Evolutionary conservation across 1,140 invertebrate species (phyloP).

Genomic region (Grapholita molesta): DNA sequence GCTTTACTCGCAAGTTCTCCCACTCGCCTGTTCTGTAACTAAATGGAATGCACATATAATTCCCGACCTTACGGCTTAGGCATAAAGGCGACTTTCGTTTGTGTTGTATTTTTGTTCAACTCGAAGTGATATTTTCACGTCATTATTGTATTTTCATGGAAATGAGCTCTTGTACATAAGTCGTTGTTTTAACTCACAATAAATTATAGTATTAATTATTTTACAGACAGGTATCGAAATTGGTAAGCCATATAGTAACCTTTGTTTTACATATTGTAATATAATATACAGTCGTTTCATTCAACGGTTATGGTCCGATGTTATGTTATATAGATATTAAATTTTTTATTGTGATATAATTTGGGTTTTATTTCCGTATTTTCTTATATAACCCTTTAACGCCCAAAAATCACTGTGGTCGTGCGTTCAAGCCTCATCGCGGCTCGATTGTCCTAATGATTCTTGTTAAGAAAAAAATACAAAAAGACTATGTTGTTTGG

Average conservation of each 20-base stretch:
- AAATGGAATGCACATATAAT: neutral
- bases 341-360: conserved; percentile 72
- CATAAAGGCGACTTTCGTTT: conserved; percentile 14
- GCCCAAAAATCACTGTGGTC: too few species aligned
- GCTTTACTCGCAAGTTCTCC: too few species aligned
- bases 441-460: too few species aligned
- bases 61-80: neutral
- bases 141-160: neutral
- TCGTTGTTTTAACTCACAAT: conserved; percentile 6
- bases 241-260: conserved; percentile 40
- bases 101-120: neutral
- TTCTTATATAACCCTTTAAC: too few species aligned
- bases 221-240: conserved; percentile 20
- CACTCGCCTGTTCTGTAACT: too few species aligned
- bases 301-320: conserved; percentile 63
- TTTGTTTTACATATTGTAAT: conserved; percentile 34
- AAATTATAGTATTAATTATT: conserved; percentile 14
- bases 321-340: conserved; percentile 74
- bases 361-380: too few species aligned
- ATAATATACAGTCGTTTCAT: conserved; percentile 57
- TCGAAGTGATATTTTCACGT: neutral
- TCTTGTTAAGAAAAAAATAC: too few species aligned
- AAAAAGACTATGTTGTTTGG: too few species aligned
- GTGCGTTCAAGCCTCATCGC: too few species aligned
- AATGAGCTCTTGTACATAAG: conserved; percentile 18